phyloP scores from a whole-genome alignment of 2,888 invertebrate species.

The Tenodera sinensis region DNA sequence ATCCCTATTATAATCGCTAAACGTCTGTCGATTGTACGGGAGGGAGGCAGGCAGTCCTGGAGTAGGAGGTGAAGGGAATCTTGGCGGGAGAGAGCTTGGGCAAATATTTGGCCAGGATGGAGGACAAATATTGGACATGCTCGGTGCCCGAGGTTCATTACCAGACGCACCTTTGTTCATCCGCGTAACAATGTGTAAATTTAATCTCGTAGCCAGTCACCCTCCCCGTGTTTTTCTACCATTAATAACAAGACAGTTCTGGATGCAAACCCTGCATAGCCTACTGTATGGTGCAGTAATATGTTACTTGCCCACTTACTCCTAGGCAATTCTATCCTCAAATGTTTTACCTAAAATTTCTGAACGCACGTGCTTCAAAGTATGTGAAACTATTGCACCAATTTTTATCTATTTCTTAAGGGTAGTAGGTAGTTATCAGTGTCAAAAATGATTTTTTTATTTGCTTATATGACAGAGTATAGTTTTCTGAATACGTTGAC shows the following conservation, averaged over 20 bases:
- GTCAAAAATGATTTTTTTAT: too few relatives aligned
- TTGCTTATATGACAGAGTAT: too few relatives aligned
- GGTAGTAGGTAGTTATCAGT: too few relatives aligned
- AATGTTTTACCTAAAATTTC: too few relatives aligned
- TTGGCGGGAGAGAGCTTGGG: conserved; percentile 21
- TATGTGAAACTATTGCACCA: too few relatives aligned
- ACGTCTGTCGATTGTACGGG: not conserved
- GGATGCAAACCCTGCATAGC: not conserved
- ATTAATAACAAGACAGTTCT: conserved; percentile 23
- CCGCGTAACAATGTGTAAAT: conserved; percentile 31
- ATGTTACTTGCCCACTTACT: too few relatives aligned
- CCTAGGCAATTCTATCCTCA: too few relatives aligned
- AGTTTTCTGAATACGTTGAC: too few relatives aligned
- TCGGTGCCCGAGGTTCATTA: conserved; percentile 28
- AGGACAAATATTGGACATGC: conserved; percentile 26
- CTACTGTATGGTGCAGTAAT: not conserved
- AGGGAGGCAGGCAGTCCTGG: not conserved
- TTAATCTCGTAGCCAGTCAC: conserved; percentile 24
- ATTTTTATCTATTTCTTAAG: too few relatives aligned
- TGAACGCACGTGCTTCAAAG: too few relatives aligned
- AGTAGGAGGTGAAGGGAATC: not conserved
- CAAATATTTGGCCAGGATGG: conserved; percentile 24
- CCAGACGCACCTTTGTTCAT: conserved; percentile 27
- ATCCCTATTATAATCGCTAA: not conserved
- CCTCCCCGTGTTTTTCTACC: conserved; percentile 24